A percentile compares a stretch with the other conserved stretches of the same genome.
These are phyloP conservation scores for Theocolax elegans DNA, from an alignment of 1,140 invertebrate genomes.

Conservation along the genomic window DNA sequence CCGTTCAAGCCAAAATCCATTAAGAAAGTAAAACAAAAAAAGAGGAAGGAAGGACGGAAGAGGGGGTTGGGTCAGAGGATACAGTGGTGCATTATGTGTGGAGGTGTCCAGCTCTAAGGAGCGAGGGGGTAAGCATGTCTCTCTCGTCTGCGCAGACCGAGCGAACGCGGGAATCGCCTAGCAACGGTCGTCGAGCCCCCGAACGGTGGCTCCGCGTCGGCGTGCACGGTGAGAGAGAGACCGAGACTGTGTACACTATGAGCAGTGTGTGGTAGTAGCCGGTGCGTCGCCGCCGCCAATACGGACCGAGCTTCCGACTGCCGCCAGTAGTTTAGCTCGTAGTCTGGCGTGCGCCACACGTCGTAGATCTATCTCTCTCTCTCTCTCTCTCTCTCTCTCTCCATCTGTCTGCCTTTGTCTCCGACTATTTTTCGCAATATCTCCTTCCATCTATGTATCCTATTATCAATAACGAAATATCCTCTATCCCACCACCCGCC, in stretches of 20 bases:
- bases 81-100: neutral
- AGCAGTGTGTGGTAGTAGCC: slow-evolving; percentile 23
- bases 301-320: slow-evolving; percentile 19
- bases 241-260: no score
- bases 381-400: slow-evolving; percentile 14
- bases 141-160: no score
- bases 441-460: no score
- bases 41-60: no score
- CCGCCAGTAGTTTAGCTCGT: slow-evolving; percentile 53
- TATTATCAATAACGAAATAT: no score
- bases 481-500: no score
- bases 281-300: slow-evolving; percentile 37
- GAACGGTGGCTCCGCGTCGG: slow-evolving; percentile 33
- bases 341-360: slow-evolving; percentile 49
- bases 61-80: neutral
- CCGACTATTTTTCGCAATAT: no score
- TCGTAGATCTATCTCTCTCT: slow-evolving; percentile 33
- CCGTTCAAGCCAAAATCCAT: no score
- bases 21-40: no score
- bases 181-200: slow-evolving; percentile 28
- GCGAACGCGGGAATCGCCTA: slow-evolving; percentile 41
- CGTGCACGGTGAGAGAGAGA: no score
- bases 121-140: no score
- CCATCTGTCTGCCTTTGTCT: neutral
- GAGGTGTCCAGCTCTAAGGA: no score